phyloP scores from a whole-genome alignment of 2,113 vertebrate species.

The Rhea pennata region DNA sequence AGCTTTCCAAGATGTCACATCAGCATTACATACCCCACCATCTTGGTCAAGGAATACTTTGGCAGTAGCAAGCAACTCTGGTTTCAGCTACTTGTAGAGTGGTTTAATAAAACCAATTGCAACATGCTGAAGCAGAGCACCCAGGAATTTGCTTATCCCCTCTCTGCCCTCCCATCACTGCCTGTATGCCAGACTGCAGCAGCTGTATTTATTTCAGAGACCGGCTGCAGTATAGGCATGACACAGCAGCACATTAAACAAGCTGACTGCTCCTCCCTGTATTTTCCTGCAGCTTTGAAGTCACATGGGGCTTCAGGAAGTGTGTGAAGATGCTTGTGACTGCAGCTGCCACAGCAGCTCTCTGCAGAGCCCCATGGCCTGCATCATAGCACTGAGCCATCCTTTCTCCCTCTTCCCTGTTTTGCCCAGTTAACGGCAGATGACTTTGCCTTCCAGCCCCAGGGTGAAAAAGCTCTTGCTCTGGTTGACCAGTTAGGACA shows the following conservation, averaged over 20 bases:
- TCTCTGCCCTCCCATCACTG: fast-evolving
- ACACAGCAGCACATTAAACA: neutral
- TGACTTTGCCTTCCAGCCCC: neutral
- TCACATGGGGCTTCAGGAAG: neutral
- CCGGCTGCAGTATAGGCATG: neutral
- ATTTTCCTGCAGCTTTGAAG: neutral
- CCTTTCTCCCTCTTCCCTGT: neutral
- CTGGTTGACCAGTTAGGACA: neutral
- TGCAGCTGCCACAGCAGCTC: neutral
- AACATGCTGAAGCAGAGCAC: fast-evolving
- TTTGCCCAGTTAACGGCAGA: neutral
- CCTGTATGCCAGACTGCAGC: neutral
- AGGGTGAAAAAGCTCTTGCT: neutral
- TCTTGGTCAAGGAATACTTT: neutral
- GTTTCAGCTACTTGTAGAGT: neutral
- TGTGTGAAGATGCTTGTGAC: neutral
- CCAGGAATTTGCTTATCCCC: neutral
- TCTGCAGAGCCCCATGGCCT: neutral
- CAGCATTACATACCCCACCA: fast-evolving
- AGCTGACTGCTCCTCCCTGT: neutral
- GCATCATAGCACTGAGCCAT: neutral
- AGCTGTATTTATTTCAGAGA: neutral
- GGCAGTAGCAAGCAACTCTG: neutral
- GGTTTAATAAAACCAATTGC: neutral
- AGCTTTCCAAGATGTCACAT: neutral